phyloP scores from a whole-genome alignment of 2,113 vertebrate species.

The Antechinus stuartii region DNA sequence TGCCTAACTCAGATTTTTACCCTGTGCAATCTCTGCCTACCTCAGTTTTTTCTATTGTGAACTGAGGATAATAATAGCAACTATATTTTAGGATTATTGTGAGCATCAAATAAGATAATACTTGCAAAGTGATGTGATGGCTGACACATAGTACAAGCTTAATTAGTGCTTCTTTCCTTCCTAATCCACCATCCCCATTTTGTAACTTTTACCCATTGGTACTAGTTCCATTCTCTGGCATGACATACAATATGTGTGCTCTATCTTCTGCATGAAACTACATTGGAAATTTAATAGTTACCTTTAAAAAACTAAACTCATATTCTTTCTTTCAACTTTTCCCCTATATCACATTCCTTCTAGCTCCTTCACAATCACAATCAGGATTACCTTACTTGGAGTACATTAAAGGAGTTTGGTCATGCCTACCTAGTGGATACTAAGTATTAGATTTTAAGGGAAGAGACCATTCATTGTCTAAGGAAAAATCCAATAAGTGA shows the following conservation, averaged over 20 bases:
- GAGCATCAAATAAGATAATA: not conserved
- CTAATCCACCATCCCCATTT: not conserved
- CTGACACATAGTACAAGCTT: not conserved
- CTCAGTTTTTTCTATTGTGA: not conserved
- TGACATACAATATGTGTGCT: not conserved
- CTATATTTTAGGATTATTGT: not conserved
- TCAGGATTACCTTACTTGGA: not conserved
- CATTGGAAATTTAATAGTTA: not conserved
- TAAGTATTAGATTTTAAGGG: not conserved
- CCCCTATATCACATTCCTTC: not conserved
- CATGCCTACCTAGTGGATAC: not conserved
- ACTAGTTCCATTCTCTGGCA: not conserved
- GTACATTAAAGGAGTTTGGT: not conserved
- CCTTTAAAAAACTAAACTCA: no score
- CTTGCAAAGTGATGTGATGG: not conserved
- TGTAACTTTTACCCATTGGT: not conserved
- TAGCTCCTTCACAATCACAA: not conserved
- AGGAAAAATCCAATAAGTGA: not conserved
- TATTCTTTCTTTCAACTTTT: not conserved
- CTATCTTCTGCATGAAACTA: not conserved
- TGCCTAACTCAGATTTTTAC: not conserved
- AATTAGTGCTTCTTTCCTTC: not conserved
- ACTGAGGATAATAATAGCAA: not conserved
- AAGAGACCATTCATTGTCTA: not conserved
- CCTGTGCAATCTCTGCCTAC: not conserved